phyloP scores from a whole-genome alignment of 2,888 invertebrate species.

The Serripes groenlandicus region DNA sequence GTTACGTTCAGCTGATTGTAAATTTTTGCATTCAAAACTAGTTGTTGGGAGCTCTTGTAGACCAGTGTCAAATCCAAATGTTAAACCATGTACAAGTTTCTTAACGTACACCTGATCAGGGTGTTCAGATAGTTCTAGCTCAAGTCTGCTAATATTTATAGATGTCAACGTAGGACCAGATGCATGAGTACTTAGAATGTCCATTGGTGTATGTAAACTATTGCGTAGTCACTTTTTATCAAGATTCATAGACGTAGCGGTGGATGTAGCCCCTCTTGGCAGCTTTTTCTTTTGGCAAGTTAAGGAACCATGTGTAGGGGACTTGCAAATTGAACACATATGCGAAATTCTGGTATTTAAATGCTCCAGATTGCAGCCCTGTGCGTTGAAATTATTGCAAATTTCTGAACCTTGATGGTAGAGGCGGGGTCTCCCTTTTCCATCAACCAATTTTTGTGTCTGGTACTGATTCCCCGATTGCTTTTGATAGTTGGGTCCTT shows the following conservation, averaged over 20 bases:
- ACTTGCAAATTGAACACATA: too few relatives aligned
- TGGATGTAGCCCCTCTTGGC: neutral
- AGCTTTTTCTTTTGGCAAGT: neutral
- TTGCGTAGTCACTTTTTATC: neutral
- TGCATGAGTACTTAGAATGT: too few relatives aligned
- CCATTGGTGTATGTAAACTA: neutral
- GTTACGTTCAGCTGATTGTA: conserved; percentile 46
- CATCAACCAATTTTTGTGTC: neutral
- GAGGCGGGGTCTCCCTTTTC: neutral
- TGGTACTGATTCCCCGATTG: too few relatives aligned
- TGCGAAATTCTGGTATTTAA: too few relatives aligned
- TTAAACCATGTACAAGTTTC: neutral
- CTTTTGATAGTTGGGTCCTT: neutral
- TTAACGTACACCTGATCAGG: conserved; percentile 8
- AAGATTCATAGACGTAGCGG: neutral
- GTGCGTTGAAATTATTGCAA: neutral
- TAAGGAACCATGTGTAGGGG: neutral
- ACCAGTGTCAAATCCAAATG: conserved; percentile 15
- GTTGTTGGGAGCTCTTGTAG: neutral
- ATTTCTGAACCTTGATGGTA: neutral
- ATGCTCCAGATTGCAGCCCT: too few relatives aligned
- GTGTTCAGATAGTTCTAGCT: conserved; percentile 7
- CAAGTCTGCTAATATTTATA: conserved; percentile 1
- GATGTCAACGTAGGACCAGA: too few relatives aligned
- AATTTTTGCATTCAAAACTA: conserved; percentile 42